Evolutionary conservation across 2,113 vertebrate species (phyloP), one percentile per base, ranked within the genome.

Genomic region (Eolophus roseicapilla): DNA sequence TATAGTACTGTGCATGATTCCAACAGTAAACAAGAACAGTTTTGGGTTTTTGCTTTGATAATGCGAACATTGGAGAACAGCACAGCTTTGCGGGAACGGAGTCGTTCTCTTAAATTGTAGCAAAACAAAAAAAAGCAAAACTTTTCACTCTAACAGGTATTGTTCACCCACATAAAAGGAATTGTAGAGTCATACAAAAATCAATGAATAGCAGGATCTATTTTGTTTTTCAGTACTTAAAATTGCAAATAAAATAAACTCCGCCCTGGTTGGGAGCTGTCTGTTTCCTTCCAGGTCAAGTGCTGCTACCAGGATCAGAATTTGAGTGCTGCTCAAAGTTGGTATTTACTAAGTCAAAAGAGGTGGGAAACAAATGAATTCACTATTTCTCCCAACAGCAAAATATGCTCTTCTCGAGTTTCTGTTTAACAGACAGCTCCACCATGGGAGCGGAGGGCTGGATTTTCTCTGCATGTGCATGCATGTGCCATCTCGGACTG

Each of bases 171-270:
- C 94, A 95, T 97, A 77, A 97, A 97, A 97, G 84, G 95, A 95
- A 97, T 6, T 97, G 94, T 96, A 96, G 84, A 97, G 91, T 97
- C 93, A 94, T 94, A 98, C 76, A 95, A 94, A 97, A 97, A 98
- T 94, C 97, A 98, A 98, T 98, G 98, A 99, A 99, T 98, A 99
- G 99, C 98, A 99, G 99, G 99, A 99, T 99, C 99, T 99, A 99
- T 98, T 99, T 98, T 98, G 97, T 97, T 98, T 98, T 97, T 97
- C 55, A 79, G 84, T 82, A 82, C 93, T 98, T 93, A 83, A 93
- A 93, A 96, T 81, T 90, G 96, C 86, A 86, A 88, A 88, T 90
- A 96, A 97, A 98, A 98, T 88, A 97, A 93, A 97, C 95, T 97
- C 97, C 96, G 97, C 68, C 95, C 97, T 97, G 97, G 91, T 92